Conservation (phyloP, 2,797 vertebrate genomes). For the Varecia variegata region DNA sequence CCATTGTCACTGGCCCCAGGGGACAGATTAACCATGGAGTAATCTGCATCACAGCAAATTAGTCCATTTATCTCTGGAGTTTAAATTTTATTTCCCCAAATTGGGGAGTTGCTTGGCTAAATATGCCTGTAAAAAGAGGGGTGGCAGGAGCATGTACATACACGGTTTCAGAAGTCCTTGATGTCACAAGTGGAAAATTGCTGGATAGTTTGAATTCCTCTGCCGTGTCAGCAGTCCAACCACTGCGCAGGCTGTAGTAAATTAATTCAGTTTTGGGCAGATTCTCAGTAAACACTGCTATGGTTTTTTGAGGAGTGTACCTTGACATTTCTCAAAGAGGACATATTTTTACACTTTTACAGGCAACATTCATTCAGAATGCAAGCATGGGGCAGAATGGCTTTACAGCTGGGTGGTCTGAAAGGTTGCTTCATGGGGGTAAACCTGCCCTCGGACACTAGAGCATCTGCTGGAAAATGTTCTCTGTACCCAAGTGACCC, state of each 20-base stretch:
- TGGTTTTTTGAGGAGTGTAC: neutral
- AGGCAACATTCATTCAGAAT: neutral
- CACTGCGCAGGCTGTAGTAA: neutral
- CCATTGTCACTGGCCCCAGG: neutral
- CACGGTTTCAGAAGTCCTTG: neutral
- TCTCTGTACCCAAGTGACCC: neutral
- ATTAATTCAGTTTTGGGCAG: neutral
- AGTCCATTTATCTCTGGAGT: neutral
- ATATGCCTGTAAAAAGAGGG: neutral
- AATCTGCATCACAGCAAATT: neutral
- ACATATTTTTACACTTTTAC: neutral
- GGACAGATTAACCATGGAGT: neutral
- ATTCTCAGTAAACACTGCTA: neutral
- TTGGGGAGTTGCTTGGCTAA: neutral
- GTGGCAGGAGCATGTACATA: neutral
- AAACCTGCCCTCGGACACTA: neutral
- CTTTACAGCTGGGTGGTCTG: neutral
- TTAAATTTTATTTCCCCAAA: neutral
- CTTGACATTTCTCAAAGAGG: slow-evolving; percentile 43
- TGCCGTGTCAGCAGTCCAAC: neutral
- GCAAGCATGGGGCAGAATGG: neutral
- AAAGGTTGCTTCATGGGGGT: rapidly evolving
- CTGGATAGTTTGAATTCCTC: neutral
- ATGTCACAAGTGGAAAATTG: neutral
- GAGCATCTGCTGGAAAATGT: neutral